phyloP scores from a whole-genome alignment of 2,888 invertebrate genomes.

The Caenorhabditis sp. region DNA sequence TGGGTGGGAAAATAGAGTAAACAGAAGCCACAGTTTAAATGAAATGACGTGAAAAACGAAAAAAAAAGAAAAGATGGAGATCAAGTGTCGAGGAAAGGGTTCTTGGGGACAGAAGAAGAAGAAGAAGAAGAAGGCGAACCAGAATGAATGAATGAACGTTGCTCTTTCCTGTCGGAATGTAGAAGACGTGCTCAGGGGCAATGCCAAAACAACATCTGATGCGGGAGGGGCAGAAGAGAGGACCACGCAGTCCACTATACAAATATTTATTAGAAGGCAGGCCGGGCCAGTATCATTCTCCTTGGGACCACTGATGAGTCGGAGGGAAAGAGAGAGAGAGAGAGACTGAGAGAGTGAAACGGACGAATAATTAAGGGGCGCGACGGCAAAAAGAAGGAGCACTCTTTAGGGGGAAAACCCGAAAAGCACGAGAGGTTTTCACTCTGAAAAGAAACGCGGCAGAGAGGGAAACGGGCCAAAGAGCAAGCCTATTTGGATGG shows the following conservation, averaged over 20 bases:
- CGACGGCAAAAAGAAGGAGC: slow-evolving; percentile 46
- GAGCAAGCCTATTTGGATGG: slow-evolving; percentile 23
- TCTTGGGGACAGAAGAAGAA: slow-evolving; percentile 5
- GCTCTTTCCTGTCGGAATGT: slow-evolving; percentile 13
- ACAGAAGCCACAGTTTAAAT: slow-evolving; percentile 35
- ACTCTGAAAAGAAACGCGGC: slow-evolving; percentile 20
- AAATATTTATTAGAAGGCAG: slow-evolving; percentile 34
- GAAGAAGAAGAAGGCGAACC: slow-evolving; percentile 13
- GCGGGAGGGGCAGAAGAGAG: background rate
- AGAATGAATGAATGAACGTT: slow-evolving; percentile 43
- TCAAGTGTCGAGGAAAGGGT: slow-evolving; percentile 35
- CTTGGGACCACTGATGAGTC: slow-evolving; percentile 39
- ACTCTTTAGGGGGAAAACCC: slow-evolving; percentile 34
- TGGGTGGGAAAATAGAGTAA: slow-evolving; percentile 30
- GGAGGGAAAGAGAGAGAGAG: too few species aligned
- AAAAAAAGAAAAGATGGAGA: slow-evolving; percentile 9
- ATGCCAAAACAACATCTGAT: slow-evolving; percentile 51
- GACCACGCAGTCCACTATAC: slow-evolving; percentile 22
- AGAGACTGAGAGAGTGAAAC: slow-evolving; percentile 44
- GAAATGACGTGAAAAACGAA: slow-evolving; percentile 13
- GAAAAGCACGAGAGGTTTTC: slow-evolving; percentile 19
- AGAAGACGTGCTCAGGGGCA: slow-evolving; percentile 21
- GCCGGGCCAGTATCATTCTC: slow-evolving; percentile 32
- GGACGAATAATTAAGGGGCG: slow-evolving; percentile 54
- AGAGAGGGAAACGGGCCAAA: slow-evolving; percentile 34